A percentile compares a stretch with the other conserved stretches of the same genome.
phyloP scores from a whole-genome alignment of 2,888 invertebrate genomes.

The Scaptomyza parva region DNA sequence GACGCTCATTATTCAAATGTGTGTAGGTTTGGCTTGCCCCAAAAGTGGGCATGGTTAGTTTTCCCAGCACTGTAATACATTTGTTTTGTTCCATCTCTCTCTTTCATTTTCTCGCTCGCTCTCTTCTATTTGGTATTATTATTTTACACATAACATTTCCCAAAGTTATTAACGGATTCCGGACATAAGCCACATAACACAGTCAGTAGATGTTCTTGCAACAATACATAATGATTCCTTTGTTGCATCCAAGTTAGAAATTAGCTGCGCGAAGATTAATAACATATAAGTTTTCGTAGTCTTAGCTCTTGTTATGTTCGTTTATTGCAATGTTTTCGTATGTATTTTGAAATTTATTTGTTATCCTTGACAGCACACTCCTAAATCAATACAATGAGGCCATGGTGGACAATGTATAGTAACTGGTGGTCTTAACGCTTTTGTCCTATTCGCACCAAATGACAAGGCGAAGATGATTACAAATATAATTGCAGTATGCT shows the following conservation, averaged over 20 bases:
- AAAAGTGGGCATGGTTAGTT: constrained; percentile 16
- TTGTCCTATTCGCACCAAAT: not conserved
- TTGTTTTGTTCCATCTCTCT: not conserved
- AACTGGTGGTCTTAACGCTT: not conserved
- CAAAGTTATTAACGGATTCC: constrained; percentile 1
- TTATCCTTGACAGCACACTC: constrained; percentile 6
- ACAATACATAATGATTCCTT: constrained; percentile 1
- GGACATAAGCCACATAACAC: not conserved
- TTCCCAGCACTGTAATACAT: constrained; percentile 5
- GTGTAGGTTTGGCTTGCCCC: constrained; percentile 24
- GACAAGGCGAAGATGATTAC: not conserved
- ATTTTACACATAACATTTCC: constrained; percentile 2
- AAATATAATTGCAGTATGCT: not conserved
- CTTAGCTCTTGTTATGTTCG: not conserved
- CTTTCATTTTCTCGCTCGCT: not conserved
- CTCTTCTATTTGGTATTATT: not conserved
- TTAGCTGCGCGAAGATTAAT: too few species aligned
- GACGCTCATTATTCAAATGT: constrained; percentile 73
- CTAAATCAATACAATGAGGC: constrained; percentile 2
- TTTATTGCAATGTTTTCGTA: not conserved
- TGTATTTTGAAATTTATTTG: not conserved
- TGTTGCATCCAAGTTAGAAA: not conserved
- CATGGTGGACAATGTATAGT: constrained; percentile 23
- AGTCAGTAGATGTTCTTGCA: not conserved
- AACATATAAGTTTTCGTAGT: not conserved